Percentiles rank a stretch among this genome's conserved stretches.
phyloP scores from a whole-genome alignment of 2,113 vertebrate species.

The Cebus imitator region DNA sequence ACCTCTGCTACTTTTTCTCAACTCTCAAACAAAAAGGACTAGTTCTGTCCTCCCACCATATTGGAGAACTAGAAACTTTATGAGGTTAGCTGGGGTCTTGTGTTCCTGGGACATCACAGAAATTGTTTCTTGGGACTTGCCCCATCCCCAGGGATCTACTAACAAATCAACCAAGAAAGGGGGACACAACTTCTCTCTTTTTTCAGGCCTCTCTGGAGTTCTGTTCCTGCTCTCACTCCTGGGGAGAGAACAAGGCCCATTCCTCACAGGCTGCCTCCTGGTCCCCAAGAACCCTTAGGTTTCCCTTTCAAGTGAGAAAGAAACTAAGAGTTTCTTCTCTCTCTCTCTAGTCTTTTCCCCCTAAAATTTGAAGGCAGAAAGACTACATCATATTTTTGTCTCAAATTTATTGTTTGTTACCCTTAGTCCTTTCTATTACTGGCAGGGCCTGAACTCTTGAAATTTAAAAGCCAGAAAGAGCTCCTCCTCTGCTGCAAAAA shows the following conservation, averaged over 20 bases:
- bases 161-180: not conserved
- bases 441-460: not conserved
- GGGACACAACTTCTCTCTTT: not conserved
- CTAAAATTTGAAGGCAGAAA: not conserved
- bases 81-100: not conserved
- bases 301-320: not conserved
- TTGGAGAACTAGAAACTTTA: not conserved
- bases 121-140: not conserved
- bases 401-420: not conserved
- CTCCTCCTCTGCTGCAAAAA: not conserved
- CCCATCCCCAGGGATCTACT: not conserved
- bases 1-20: not conserved
- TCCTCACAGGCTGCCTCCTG: not conserved
- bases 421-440: not conserved
- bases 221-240: not conserved
- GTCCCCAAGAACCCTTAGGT: not conserved
- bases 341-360: not conserved
- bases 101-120: not conserved
- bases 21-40: not conserved
- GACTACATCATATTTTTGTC: not conserved
- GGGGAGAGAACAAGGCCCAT: not conserved
- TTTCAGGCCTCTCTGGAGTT: not conserved
- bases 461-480: not conserved
- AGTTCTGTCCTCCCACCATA: not conserved
- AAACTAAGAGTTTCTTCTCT: not conserved